Conservation (phyloP, 2,797 vertebrate genomes). For the Acropternis orthonyx region DNA sequence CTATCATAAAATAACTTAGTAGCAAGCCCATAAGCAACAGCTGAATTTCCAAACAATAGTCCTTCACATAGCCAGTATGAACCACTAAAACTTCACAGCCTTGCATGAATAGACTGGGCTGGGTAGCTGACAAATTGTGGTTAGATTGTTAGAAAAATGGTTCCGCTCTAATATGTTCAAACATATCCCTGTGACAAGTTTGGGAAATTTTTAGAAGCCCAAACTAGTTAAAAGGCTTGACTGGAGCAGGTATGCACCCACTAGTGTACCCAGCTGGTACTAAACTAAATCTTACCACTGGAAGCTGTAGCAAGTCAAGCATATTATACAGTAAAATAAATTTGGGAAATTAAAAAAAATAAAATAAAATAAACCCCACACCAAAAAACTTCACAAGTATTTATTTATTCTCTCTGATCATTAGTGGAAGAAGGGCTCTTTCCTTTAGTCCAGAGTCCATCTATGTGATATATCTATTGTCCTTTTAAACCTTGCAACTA, state of each 20-base stretch:
- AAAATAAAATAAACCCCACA: neutral
- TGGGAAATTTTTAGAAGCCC: neutral
- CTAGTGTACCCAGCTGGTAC: fast-evolving
- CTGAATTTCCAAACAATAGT: neutral
- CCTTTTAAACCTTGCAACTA: neutral
- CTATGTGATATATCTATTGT: fast-evolving
- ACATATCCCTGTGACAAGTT: neutral
- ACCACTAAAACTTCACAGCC: neutral
- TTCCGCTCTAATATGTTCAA: neutral
- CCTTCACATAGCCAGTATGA: neutral
- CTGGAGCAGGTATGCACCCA: neutral
- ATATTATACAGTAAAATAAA: neutral
- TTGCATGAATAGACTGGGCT: neutral
- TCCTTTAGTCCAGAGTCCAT: fast-evolving
- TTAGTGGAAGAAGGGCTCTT: neutral
- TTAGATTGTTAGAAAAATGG: neutral
- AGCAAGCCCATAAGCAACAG: neutral
- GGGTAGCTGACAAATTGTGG: neutral
- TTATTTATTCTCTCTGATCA: neutral
- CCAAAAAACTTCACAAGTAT: fast-evolving
- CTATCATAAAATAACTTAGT: neutral
- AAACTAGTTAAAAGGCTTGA: neutral
- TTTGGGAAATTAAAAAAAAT: neutral
- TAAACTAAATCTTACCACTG: fast-evolving
- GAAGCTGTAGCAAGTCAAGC: neutral